phyloP scores from a whole-genome alignment of 1,140 invertebrate species.

The Aporrectodea caliginosa region DNA sequence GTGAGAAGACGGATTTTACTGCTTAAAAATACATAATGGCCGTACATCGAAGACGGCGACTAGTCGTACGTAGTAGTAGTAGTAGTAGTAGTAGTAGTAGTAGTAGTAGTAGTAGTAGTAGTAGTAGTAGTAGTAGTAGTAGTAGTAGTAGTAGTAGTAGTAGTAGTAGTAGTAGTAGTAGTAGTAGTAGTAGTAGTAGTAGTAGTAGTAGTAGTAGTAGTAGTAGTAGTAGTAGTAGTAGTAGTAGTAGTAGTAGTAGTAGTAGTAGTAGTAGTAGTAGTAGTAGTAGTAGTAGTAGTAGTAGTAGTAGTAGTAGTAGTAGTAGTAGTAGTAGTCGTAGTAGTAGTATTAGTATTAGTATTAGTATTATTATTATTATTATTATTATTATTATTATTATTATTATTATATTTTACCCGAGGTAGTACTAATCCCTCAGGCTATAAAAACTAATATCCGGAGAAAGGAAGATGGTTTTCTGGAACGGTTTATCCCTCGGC shows the following conservation, averaged over 20 bases:
- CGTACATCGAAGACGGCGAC: no score
- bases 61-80: conserved; percentile 30
- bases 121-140: conserved; percentile 33
- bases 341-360: conserved; percentile 32
- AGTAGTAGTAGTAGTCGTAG: conserved; percentile 32
- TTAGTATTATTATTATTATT: conserved; percentile 31
- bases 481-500: no score
- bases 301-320: conserved; percentile 33
- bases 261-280: conserved; percentile 33
- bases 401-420: no score
- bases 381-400: conserved; percentile 30
- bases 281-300: conserved; percentile 32
- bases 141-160: conserved; percentile 33
- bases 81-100: conserved; percentile 32
- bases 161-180: conserved; percentile 33
- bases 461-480: no score
- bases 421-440: no score
- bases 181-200: conserved; percentile 33
- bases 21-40: no score
- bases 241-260: conserved; percentile 32
- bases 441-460: no score
- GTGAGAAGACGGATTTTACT: no score
- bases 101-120: conserved; percentile 32
- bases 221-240: conserved; percentile 32
- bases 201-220: conserved; percentile 33